A percentile compares a stretch with the other conserved stretches of the same genome.
These are phyloP conservation scores for Oplegnathus fasciatus DNA, from an alignment of 2,113 vertebrate species.

Conservation along the genomic window DNA sequence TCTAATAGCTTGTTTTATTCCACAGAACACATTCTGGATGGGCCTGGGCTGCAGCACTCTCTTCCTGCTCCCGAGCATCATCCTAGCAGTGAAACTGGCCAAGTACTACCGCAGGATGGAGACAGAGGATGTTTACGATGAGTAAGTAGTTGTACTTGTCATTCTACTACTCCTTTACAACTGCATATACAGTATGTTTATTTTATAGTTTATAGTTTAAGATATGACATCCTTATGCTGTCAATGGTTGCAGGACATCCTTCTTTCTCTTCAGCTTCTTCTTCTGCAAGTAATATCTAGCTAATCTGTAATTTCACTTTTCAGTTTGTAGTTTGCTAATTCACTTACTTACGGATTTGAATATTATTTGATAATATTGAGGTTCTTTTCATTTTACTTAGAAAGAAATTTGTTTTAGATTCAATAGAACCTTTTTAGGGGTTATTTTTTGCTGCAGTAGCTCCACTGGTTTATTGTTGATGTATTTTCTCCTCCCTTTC, in stretches of 20 bases:
- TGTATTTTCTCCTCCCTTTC: constrained; percentile 55
- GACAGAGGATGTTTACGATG: constrained; percentile 97
- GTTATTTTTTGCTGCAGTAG: background rate
- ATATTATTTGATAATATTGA: background rate
- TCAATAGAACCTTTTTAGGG: background rate
- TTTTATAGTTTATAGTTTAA: background rate
- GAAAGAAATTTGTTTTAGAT: background rate
- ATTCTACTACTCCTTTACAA: background rate
- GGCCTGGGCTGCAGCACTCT: constrained; percentile 91
- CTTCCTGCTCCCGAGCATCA: constrained; percentile 92
- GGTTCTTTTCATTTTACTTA: background rate
- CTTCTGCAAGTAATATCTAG: background rate
- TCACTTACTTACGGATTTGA: background rate
- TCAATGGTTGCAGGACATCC: constrained; percentile 47
- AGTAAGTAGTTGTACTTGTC: constrained; percentile 85
- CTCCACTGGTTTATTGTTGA: constrained; percentile 21
- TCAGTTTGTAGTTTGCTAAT: background rate
- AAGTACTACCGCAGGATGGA: constrained; percentile 98
- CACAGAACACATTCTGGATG: constrained; percentile 97
- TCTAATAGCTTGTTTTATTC: constrained; percentile 23
- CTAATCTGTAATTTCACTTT: background rate
- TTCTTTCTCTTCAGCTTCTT: constrained; percentile 25
- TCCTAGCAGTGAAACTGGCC: constrained; percentile 93
- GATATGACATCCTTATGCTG: background rate
- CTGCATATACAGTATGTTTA: background rate